A percentile compares a stretch with the other conserved stretches of the same genome.
phyloP scores from a whole-genome alignment of 1,140 invertebrate genomes.

The Listronotus oregonensis region DNA sequence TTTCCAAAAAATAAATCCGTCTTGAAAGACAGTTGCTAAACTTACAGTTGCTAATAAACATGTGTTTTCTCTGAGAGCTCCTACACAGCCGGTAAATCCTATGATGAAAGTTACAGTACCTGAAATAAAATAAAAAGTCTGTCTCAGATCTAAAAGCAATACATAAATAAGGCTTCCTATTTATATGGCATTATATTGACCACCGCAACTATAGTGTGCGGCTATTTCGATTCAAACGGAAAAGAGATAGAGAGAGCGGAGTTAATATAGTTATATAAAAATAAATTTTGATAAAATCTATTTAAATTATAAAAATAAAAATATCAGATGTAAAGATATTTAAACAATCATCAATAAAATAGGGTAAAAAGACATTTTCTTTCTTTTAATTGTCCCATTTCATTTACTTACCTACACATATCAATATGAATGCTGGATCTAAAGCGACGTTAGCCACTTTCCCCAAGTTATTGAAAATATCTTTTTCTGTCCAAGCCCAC shows the following conservation, averaged over 20 bases:
- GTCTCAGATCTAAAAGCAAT: background rate
- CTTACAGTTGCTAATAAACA: slow-evolving; percentile 86
- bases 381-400: background rate
- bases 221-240: no score
- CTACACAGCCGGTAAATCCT: slow-evolving; percentile 96
- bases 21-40: no score
- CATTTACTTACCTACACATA: slow-evolving; percentile 77
- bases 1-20: no score
- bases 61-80: slow-evolving; percentile 87
- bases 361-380: no score
- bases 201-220: no score
- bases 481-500: slow-evolving; percentile 97
- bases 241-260: no score
- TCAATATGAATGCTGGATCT: slow-evolving; percentile 94
- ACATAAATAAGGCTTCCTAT: background rate
- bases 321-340: no score
- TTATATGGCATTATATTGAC: no score
- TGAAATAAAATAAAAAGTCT: slow-evolving; percentile 53
- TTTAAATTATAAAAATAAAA: no score
- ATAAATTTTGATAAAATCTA: no score
- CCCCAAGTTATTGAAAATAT: slow-evolving; percentile 91
- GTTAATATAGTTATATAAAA: no score
- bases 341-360: no score
- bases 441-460: slow-evolving; percentile 87
- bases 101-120: slow-evolving; percentile 91